Percentiles rank a stretch among this genome's conserved stretches.
Conservation (phyloP, 2,888 invertebrate genomes). For the Apotomis capreana region DNA sequence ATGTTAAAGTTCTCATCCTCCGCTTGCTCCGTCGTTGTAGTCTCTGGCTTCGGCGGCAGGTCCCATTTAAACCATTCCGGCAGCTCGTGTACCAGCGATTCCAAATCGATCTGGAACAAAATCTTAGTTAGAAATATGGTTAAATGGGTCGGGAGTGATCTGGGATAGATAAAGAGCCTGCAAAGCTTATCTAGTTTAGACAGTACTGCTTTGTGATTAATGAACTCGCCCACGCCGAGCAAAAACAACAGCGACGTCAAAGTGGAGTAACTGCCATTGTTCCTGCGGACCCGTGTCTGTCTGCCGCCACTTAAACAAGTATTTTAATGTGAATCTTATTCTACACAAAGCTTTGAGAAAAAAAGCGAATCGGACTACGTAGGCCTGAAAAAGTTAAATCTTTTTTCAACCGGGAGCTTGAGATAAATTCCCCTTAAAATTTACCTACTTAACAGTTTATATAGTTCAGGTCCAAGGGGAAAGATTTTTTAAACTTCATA, state of each 20-base stretch:
- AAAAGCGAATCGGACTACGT: neutral
- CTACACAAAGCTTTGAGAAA: slow-evolving; percentile 16
- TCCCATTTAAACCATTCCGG: slow-evolving; percentile 80
- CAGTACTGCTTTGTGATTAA: slow-evolving; percentile 76
- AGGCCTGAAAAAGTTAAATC: neutral
- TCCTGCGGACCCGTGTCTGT: slow-evolving; percentile 55
- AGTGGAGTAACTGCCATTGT: slow-evolving; percentile 68
- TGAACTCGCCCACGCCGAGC: slow-evolving; percentile 69
- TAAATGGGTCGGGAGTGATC: slow-evolving; percentile 47
- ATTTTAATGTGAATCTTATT: slow-evolving; percentile 41
- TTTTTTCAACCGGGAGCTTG: neutral
- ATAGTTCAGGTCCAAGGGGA: no score
- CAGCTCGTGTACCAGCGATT: slow-evolving; percentile 69
- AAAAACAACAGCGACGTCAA: slow-evolving; percentile 74
- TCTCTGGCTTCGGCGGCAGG: slow-evolving; percentile 70
- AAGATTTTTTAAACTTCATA: no score
- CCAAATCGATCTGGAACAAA: slow-evolving; percentile 73
- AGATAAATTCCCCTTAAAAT: neutral
- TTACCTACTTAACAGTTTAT: neutral
- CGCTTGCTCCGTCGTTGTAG: slow-evolving; percentile 71
- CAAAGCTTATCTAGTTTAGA: slow-evolving; percentile 68
- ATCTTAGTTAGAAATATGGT: slow-evolving; percentile 38
- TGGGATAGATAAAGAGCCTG: slow-evolving; percentile 63
- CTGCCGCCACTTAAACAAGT: slow-evolving; percentile 51
- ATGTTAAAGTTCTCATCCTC: slow-evolving; percentile 76